These are phyloP conservation scores for Plebejus argus DNA, from an alignment of 2,888 invertebrate species.

Conservation along the genomic window DNA sequence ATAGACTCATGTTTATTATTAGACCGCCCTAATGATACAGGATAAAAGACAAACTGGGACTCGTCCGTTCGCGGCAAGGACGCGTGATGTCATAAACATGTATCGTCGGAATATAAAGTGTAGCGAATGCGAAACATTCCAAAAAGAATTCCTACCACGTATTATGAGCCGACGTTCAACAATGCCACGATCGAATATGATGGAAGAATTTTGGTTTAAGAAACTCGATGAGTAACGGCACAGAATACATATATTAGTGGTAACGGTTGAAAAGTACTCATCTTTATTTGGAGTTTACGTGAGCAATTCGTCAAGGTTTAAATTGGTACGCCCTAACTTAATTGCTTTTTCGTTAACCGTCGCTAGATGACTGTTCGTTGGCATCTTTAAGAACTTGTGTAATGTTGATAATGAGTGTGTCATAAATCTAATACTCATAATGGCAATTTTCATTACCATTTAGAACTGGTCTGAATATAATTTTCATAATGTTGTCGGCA, in stretches of 20 bases:
- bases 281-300: constrained; percentile 3
- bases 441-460: constrained; percentile 12
- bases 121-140: constrained; percentile 53
- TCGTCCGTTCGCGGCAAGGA: constrained; percentile 68
- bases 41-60: constrained; percentile 74
- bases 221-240: constrained; percentile 19
- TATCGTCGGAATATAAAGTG: constrained; percentile 58
- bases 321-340: constrained; percentile 15
- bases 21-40: constrained; percentile 68
- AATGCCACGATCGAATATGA: constrained; percentile 38
- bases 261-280: constrained; percentile 18
- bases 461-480: constrained; percentile 23
- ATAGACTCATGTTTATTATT: constrained; percentile 59
- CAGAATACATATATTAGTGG: no score
- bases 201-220: background rate
- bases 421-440: no score
- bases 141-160: constrained; percentile 63
- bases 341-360: background rate
- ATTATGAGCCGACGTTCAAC: constrained; percentile 52
- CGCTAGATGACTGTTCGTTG: background rate
- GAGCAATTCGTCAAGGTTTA: constrained; percentile 23
- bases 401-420: constrained; percentile 5
- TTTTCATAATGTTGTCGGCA: constrained; percentile 15
- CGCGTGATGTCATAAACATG: constrained; percentile 71
- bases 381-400: constrained; percentile 13